A percentile compares a stretch with the other conserved stretches of the same genome.
Evolutionary conservation across 2,113 vertebrate species (phyloP).

Genomic region (Eulemur rufifrons): DNA sequence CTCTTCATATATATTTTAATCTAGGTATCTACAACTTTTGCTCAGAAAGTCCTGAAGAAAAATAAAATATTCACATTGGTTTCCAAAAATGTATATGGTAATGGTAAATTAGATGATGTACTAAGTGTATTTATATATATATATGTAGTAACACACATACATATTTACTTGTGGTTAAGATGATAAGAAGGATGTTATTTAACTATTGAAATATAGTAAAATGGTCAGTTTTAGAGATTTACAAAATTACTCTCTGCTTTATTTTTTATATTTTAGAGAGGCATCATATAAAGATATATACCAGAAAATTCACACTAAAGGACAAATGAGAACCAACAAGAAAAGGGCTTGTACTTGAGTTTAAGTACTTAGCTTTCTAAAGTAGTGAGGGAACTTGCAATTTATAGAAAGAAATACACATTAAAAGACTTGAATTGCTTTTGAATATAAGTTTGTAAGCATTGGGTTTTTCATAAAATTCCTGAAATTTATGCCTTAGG

Average conservation of each 20-base stretch:
- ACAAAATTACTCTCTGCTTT: background rate
- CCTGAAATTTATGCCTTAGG: background rate
- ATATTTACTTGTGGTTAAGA: background rate
- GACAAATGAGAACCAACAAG: background rate
- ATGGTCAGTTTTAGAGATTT: background rate
- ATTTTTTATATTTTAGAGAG: background rate
- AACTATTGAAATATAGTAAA: background rate
- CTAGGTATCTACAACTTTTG: background rate
- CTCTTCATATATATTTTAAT: background rate
- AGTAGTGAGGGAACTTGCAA: background rate
- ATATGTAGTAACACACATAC: background rate
- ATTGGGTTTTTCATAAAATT: background rate
- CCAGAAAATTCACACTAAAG: background rate
- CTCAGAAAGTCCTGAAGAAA: background rate
- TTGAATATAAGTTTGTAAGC: background rate
- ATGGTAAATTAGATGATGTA: no score
- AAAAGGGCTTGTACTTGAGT: background rate
- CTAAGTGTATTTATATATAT: background rate
- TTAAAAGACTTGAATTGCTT: background rate
- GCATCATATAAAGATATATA: background rate
- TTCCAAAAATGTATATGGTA: background rate
- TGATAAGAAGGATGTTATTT: background rate
- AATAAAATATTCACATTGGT: background rate
- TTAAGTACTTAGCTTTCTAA: background rate
- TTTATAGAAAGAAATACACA: background rate